Conservation (phyloP, 2,113 vertebrate genomes). For the Fulmarus glacialis region DNA sequence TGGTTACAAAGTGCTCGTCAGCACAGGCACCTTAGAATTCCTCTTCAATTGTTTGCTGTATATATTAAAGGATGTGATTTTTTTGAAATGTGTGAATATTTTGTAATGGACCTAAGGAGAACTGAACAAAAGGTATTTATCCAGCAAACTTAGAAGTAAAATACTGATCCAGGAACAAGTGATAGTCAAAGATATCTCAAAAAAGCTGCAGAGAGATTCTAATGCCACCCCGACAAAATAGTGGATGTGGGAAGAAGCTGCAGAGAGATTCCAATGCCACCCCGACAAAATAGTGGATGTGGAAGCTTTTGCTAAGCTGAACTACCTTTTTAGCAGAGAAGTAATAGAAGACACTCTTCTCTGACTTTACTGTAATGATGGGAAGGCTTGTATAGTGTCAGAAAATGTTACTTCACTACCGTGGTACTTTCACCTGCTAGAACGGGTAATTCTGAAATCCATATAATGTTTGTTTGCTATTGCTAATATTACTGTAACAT, state of each 20-base stretch:
- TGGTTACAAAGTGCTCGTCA: not conserved
- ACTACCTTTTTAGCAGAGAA: not conserved
- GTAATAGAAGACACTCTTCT: not conserved
- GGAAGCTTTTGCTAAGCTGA: not conserved
- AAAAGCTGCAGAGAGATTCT: not conserved
- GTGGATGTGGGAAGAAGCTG: not conserved
- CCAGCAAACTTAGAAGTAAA: not conserved
- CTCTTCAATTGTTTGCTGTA: not conserved
- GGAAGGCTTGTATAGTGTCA: not conserved
- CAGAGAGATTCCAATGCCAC: not conserved
- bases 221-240: not conserved
- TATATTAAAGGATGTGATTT: not conserved
- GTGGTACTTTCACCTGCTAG: not conserved
- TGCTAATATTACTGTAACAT: not conserved
- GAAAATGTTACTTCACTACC: not conserved
- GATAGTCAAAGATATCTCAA: not conserved
- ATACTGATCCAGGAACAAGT: not conserved
- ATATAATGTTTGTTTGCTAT: not conserved
- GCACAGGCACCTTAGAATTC: not conserved
- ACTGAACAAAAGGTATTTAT: not conserved
- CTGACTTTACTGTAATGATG: not conserved
- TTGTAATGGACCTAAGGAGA: not conserved
- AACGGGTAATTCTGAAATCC: not conserved
- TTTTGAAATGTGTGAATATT: not conserved
- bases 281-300: not conserved